These are phyloP conservation scores for Octonoba sinensis DNA, from an alignment of 2,888 invertebrate genomes.

Conservation along the genomic window DNA sequence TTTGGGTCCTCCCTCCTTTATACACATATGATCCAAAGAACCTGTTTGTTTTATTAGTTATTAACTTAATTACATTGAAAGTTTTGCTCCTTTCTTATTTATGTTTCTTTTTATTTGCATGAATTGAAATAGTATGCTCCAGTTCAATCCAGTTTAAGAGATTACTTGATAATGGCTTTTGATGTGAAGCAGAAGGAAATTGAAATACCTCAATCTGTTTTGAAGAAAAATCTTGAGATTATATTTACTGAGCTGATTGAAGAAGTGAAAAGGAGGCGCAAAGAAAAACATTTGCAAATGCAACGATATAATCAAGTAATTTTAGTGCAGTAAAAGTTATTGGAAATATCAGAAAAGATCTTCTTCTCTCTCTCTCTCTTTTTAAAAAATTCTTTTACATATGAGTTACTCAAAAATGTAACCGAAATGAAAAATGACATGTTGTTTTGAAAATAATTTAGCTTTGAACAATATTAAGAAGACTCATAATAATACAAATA, in stretches of 20 bases:
- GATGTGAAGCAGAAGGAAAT: constrained; percentile 41
- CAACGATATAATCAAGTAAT: constrained; percentile 25
- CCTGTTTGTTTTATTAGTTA: no score
- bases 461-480: no score
- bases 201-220: constrained; percentile 26
- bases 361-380: neutral
- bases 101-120: no score
- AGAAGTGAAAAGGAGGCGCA: constrained; percentile 25
- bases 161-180: constrained; percentile 31
- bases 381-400: no score
- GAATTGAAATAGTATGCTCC: constrained; percentile 13
- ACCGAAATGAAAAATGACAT: no score
- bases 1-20: no score
- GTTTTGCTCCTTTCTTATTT: no score
- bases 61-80: no score
- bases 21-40: no score
- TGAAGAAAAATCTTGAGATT: constrained; percentile 31
- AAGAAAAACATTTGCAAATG: neutral
- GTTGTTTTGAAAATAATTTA: no score
- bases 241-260: constrained; percentile 21
- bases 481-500: no score
- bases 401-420: neutral
- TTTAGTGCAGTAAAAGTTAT: neutral
- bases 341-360: neutral
- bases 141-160: constrained; percentile 13